A percentile compares a stretch with the other conserved stretches of the same genome.
phyloP scores from a whole-genome alignment of 2,797 vertebrate species.

The Platalea minor region DNA sequence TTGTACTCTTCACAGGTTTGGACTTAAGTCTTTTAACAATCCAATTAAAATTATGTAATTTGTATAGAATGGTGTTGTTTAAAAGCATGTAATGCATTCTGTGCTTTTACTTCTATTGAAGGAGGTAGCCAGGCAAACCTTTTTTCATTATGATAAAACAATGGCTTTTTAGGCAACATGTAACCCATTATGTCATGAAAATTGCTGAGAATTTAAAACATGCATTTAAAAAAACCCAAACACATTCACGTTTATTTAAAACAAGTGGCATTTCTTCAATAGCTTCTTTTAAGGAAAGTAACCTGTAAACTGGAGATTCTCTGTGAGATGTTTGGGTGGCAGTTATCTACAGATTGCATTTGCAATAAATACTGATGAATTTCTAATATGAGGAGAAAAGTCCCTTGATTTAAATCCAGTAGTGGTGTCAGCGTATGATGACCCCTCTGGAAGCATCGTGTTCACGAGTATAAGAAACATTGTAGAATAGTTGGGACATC shows the following conservation, averaged over 20 bases:
- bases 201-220: background rate
- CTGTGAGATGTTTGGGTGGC: background rate
- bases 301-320: background rate
- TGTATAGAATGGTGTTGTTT: background rate
- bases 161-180: background rate
- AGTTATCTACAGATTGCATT: background rate
- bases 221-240: accelerated
- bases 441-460: background rate
- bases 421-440: background rate
- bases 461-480: background rate
- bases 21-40: background rate
- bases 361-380: background rate
- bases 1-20: background rate
- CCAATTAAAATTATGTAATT: background rate
- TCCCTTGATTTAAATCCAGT: background rate
- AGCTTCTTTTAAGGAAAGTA: background rate
- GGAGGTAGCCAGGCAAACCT: background rate
- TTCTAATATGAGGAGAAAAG: background rate
- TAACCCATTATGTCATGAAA: background rate
- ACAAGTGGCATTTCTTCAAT: background rate
- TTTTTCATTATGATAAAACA: background rate
- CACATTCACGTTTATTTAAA: background rate
- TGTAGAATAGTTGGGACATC: background rate
- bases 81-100: background rate
- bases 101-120: background rate